Base-by-base conservation (phyloP, 2,888 invertebrate genomes). In the Chironomus tentans region DNA sequence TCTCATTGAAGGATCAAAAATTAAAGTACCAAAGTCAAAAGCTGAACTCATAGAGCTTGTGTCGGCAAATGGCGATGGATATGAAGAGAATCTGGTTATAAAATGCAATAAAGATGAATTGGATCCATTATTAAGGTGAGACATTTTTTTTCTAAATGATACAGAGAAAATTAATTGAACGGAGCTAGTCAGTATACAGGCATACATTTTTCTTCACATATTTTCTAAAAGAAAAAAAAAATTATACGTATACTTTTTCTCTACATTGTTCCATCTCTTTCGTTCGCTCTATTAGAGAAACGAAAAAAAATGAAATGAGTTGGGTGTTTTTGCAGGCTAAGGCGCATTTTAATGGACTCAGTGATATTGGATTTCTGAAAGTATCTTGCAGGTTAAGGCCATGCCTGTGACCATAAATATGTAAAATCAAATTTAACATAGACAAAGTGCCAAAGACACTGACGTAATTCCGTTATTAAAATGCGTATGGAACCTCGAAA, bases 11-110 rank as follows among this genome's bases (percentile, higher is more conserved):
- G 74, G 48, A 28, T 24, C 68, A 21, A 38, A 56, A 22, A 74
- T 68, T 3, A 68, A 65, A 47, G 48, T 68, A 48, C 74, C 74
- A 68, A 48, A 83, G 81, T 82, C 87, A 85, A 81, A 84, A 83
- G 84, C 85, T 79, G 87, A 87, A 81, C 87, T 88, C 82, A 84
- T 84, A 82, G 87, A 88, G 82, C 82, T 84, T 82, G 88, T 88
- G 81, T 88, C 88, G 82, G 83, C 85, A 84, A 87, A 87, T 84
- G 88, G 88, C 81, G 88, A 88, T 86, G 87, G 86, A 83, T 88
- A 87, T 86, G 89, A 89, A 87, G 87, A 87, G 85, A 87, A 87
- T 84, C 87, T 89, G 86, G 82, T 65, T 24, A 74, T 82, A 80
- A 81, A 82, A 81, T 82, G 81, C 81, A 72, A 24, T 22, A 84